A percentile compares a stretch with the other conserved stretches of the same genome.
Conservation (phyloP, 1,140 invertebrate species). For the Bombus waltoni region DNA sequence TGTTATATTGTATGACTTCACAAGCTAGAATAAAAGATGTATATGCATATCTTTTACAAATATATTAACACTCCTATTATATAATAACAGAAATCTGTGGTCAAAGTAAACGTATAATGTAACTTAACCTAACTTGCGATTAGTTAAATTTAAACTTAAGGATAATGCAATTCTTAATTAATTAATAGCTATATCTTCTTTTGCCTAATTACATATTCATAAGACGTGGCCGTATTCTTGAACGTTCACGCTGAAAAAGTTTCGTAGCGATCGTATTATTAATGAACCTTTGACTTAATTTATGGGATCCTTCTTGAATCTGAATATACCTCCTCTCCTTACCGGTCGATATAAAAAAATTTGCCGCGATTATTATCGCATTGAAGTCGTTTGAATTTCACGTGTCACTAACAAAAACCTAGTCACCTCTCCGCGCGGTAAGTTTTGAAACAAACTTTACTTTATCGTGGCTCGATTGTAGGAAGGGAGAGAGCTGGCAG, state of each 20-base stretch:
- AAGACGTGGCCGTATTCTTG: background rate
- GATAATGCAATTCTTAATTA: background rate
- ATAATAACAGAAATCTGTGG: background rate
- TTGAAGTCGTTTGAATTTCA: constrained; percentile 74
- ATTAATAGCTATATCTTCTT: background rate
- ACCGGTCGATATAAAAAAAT: constrained; percentile 15
- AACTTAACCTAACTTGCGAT: background rate
- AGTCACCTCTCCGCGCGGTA: constrained; percentile 61
- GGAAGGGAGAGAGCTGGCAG: constrained; percentile 63
- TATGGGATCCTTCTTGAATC: background rate
- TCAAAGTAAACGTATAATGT: background rate
- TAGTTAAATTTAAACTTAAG: background rate
- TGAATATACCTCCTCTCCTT: background rate
- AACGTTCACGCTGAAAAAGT: constrained; percentile 4
- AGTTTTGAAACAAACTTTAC: constrained; percentile 82
- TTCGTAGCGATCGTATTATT: constrained; percentile 4
- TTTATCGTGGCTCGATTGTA: constrained; percentile 80
- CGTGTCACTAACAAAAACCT: constrained; percentile 75
- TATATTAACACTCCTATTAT: background rate
- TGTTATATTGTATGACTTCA: background rate
- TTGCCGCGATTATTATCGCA: constrained; percentile 56
- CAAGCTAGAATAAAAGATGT: background rate
- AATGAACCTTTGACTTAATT: constrained; percentile 31
- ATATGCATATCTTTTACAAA: background rate
- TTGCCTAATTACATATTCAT: background rate